Evolutionary conservation across 1,140 invertebrate species (phyloP).

Genomic region (Batillaria attramentaria): DNA sequence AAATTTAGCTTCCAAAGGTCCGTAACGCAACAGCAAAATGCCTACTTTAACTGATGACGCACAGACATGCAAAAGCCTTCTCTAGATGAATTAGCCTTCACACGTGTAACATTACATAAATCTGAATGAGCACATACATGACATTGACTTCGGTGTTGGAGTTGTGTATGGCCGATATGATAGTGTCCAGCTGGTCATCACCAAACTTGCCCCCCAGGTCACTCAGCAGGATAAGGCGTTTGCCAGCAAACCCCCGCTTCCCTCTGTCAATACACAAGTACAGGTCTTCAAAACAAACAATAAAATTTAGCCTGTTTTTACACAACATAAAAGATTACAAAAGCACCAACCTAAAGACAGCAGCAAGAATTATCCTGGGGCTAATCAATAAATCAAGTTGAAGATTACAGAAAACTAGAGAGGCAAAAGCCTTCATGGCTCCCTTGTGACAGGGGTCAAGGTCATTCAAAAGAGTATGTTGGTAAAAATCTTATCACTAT

Average conservation of each 20-base stretch:
- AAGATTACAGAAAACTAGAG: too few relatives aligned
- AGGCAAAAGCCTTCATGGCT: too few relatives aligned
- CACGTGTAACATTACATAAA: not conserved
- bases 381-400: too few relatives aligned
- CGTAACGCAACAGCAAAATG: too few relatives aligned
- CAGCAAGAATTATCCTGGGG: too few relatives aligned
- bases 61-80: too few relatives aligned
- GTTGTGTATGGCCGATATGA: conserved; percentile 68
- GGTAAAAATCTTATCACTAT: too few relatives aligned
- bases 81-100: too few relatives aligned
- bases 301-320: not conserved
- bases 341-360: too few relatives aligned
- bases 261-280: conserved; percentile 60
- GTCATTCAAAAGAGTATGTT: too few relatives aligned
- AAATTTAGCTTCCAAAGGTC: too few relatives aligned
- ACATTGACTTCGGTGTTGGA: conserved; percentile 69
- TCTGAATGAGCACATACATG: conserved; percentile 67
- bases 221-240: conserved; percentile 70
- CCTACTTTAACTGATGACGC: not conserved
- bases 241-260: conserved; percentile 64
- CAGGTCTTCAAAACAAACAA: not conserved
- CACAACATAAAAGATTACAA: not conserved
- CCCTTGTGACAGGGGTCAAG: too few relatives aligned
- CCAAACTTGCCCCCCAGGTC: conserved; percentile 70
- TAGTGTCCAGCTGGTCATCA: conserved; percentile 70